These are phyloP conservation scores for Conops quadrifasciatus DNA, from an alignment of 2,888 invertebrate species.

Conservation along the genomic window DNA sequence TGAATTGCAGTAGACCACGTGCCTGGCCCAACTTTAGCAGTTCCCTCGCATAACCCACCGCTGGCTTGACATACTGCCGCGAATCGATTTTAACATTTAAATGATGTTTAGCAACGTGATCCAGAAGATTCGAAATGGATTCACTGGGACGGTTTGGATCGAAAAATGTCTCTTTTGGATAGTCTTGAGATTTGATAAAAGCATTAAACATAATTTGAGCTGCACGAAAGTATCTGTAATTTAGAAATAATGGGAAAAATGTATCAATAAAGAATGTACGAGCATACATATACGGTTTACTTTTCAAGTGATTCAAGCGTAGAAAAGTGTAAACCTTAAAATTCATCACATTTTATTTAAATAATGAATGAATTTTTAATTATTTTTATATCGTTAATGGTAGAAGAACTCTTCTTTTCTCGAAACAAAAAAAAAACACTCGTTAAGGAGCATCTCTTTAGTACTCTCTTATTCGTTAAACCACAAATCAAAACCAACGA, in stretches of 20 bases:
- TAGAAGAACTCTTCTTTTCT: too few species aligned
- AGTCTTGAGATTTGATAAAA: conserved; percentile 78
- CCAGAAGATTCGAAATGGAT: conserved; percentile 74
- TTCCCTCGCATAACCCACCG: conserved; percentile 77
- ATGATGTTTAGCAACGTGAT: conserved; percentile 75
- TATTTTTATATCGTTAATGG: too few species aligned
- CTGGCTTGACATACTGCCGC: conserved; percentile 78
- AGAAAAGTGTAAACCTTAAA: too few species aligned
- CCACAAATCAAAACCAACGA: too few species aligned
- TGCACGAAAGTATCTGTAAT: conserved; percentile 73
- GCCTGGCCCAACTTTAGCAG: conserved; percentile 76
- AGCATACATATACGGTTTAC: not conserved
- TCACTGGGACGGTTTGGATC: conserved; percentile 75
- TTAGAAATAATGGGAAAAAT: conserved; percentile 17
- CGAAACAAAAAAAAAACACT: too few species aligned
- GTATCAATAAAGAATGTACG: not conserved
- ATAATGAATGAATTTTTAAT: too few species aligned
- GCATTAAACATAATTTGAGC: conserved; percentile 78
- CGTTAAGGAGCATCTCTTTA: too few species aligned
- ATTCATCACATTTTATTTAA: too few species aligned
- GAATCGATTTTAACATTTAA: conserved; percentile 77
- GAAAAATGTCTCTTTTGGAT: conserved; percentile 76
- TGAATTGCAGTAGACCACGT: conserved; percentile 73
- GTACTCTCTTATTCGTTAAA: too few species aligned
- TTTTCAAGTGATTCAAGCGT: too few species aligned